phyloP scores from a whole-genome alignment of 2,797 vertebrate species.

The Bradypus variegatus region DNA sequence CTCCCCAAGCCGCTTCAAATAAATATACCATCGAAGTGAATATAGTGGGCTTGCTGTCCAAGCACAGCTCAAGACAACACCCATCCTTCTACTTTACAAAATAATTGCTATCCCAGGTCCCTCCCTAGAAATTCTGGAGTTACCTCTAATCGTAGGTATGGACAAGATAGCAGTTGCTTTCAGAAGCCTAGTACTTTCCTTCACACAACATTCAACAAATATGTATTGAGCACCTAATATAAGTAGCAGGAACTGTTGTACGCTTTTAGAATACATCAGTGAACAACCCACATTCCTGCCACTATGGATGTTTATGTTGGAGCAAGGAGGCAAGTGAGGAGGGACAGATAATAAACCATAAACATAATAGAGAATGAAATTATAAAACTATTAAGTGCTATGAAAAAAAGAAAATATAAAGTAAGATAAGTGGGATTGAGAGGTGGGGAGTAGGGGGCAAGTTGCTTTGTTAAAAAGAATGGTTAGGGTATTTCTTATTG shows the following conservation, averaged over 20 bases:
- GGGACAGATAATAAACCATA: neutral
- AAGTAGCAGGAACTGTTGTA: neutral
- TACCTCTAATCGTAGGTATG: neutral
- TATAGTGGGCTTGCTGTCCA: neutral
- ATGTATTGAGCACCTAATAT: neutral
- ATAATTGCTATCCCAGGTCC: neutral
- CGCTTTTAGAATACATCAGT: neutral
- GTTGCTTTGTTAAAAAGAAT: neutral
- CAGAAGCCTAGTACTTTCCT: neutral
- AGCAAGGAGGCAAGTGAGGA: no score
- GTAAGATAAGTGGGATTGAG: neutral
- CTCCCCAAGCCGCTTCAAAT: neutral
- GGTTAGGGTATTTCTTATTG: neutral
- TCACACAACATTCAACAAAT: neutral
- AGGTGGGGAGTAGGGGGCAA: neutral
- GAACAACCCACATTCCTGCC: neutral
- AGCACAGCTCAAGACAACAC: neutral
- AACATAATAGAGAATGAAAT: conserved; percentile 8
- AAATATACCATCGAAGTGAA: neutral
- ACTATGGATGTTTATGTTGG: neutral
- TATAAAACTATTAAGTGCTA: neutral
- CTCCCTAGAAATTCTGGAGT: neutral
- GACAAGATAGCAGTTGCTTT: neutral
- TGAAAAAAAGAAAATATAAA: neutral
- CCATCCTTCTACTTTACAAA: neutral